Percentiles rank a stretch among this genome's conserved stretches.
Conservation (phyloP, 2,797 vertebrate species). For the Sphaeramia orbicularis region DNA sequence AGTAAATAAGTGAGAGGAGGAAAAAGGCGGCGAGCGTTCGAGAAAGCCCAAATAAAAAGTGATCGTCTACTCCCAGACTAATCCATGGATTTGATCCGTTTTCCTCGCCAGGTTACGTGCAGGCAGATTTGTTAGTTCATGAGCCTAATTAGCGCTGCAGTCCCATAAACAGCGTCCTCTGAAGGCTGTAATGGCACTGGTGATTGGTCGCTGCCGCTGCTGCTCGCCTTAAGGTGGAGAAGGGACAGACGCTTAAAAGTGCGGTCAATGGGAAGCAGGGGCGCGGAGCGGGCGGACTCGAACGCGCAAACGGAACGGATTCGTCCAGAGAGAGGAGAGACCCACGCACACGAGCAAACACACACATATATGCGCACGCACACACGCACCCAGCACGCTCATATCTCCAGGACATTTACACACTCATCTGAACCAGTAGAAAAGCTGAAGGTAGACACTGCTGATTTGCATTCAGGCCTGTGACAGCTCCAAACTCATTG, state of each 20-base stretch:
- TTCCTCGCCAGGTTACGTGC: slow-evolving; percentile 92
- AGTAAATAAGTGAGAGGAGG: slow-evolving; percentile 83
- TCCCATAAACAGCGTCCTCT: slow-evolving; percentile 97
- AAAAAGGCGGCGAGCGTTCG: slow-evolving; percentile 49
- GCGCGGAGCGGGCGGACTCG: slow-evolving; percentile 94
- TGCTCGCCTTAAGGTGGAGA: slow-evolving; percentile 95
- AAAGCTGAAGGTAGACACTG: slow-evolving; percentile 71
- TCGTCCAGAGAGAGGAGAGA: slow-evolving; percentile 81
- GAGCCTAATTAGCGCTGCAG: slow-evolving; percentile 98
- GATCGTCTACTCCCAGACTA: slow-evolving; percentile 89
- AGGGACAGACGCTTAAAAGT: slow-evolving; percentile 96
- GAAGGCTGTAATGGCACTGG: slow-evolving; percentile 96
- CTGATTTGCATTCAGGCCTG: slow-evolving; percentile 69
- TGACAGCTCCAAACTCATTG: slow-evolving; percentile 52
- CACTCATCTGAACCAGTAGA: slow-evolving; percentile 75
- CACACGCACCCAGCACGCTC: slow-evolving; percentile 12
- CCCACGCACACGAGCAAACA: slow-evolving; percentile 7
- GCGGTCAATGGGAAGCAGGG: slow-evolving; percentile 93
- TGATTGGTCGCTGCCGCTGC: slow-evolving; percentile 97
- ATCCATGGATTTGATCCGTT: slow-evolving; percentile 98
- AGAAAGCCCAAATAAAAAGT: slow-evolving; percentile 78
- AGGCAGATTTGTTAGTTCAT: slow-evolving; percentile 97
- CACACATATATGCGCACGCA: neutral
- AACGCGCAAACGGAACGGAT: slow-evolving; percentile 90
- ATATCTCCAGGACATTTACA: slow-evolving; percentile 82